Evolutionary conservation across 2,888 invertebrate genomes (phyloP), one percentile per base, ranked within the genome.

Genomic region (Ochropleura plecta): DNA sequence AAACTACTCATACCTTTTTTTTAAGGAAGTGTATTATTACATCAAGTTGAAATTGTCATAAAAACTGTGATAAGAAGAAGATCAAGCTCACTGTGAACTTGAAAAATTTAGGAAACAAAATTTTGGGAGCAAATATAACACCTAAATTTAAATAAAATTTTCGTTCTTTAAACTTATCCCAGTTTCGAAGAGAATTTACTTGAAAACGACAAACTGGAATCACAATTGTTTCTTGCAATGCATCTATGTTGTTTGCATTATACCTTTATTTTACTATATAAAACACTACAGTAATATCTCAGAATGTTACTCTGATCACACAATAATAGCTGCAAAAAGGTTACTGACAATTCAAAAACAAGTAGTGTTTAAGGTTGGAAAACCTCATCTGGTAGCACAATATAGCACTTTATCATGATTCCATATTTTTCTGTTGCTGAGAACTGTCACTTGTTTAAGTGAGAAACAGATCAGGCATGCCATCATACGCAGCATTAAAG

Each of bases 211-310:
- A 42, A 53, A 67, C 46, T 62, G n/a, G 48, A 44, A 44, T 70
- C 16, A n/a, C 5, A 20, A 20, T 12, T 40, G 48, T 49, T 71
- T 3, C 46, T 42, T 79, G 53, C 0, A 4, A 30, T 48, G 46
- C 10, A 59, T 53, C 12, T 46, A 53, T 53, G 60, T 53, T n/a
- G n/a, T 53, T 72, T 0, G 49, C 30, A 30, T 20, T 63, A 30
- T 12, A 51, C 9, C 30, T 53, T 76, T 60, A 59, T 49, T 53
- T 76, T 51, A 51, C 12, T 44, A 48, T 48, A 53, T 18, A 40
- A 48, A 10, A 42, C 18, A 10, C 18, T n/a, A 42, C 12, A 18
- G 44, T n/a, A 10, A n/a, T 62, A 12, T 62, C n/a, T n/a, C 40
- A 7, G 62, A n/a, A 44, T 62, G n/a, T 62, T 30, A 18, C 3